Evolutionary conservation across 2,797 vertebrate genomes (phyloP).

Genomic region (Botia almorhae): DNA sequence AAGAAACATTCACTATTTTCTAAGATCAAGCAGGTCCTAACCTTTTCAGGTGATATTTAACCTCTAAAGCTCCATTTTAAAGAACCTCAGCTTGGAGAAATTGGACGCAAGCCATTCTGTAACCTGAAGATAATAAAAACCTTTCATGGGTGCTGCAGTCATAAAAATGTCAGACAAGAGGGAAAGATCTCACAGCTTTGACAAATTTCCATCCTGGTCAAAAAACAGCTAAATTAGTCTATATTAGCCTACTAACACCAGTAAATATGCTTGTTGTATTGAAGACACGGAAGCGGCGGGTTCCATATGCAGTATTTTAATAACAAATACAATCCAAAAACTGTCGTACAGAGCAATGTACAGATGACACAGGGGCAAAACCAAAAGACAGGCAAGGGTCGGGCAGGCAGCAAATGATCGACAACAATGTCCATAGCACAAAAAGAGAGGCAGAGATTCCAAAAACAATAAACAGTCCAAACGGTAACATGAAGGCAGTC

Average conservation of each 20-base stretch:
- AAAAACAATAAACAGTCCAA: no score
- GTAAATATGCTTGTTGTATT: neutral
- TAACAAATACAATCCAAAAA: no score
- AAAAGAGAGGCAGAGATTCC: no score
- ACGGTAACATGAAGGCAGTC: no score
- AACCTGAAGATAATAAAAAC: conserved; percentile 69
- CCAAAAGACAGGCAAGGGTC: no score
- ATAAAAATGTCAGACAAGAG: conserved; percentile 64
- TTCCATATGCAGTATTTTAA: no score
- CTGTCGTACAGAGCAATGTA: no score
- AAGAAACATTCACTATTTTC: neutral
- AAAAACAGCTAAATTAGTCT: neutral
- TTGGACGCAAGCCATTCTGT: conserved; percentile 57
- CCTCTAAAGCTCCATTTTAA: conserved; percentile 12
- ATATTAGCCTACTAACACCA: neutral
- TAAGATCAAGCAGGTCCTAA: conserved; percentile 1
- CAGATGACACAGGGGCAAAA: no score
- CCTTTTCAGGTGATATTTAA: conserved; percentile 13
- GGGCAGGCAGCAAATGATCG: no score
- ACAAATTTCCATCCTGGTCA: conserved; percentile 35
- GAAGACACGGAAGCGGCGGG: no score
- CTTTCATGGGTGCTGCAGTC: conserved; percentile 73
- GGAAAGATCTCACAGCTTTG: conserved; percentile 63
- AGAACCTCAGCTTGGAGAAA: conserved; percentile 20
- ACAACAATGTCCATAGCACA: no score